These are phyloP conservation scores for Euspilapteryx auroguttella DNA, from an alignment of 2,888 invertebrate species.

Conservation along the genomic window DNA sequence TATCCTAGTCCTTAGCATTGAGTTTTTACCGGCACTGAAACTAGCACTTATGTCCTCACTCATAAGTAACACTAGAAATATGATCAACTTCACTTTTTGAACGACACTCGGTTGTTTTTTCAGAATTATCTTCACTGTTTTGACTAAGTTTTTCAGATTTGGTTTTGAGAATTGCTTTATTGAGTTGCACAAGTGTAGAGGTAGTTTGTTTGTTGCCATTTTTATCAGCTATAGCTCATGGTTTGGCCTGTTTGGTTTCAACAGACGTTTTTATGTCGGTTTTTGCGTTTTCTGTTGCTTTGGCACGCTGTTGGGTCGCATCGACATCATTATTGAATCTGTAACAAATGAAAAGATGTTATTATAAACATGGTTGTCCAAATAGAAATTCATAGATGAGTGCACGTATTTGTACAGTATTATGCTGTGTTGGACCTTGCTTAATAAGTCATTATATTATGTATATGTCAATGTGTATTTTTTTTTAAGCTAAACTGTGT, in stretches of 20 bases:
- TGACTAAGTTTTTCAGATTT: constrained; percentile 1
- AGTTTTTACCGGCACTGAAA: constrained; percentile 56
- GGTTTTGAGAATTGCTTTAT: constrained; percentile 33
- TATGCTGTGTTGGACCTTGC: no score
- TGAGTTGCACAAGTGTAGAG: constrained; percentile 51
- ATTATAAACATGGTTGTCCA: no score
- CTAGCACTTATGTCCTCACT: constrained; percentile 33
- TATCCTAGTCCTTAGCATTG: constrained; percentile 75
- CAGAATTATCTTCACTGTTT: background rate
- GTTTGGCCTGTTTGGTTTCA: constrained; percentile 5
- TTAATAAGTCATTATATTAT: no score
- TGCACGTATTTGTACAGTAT: no score
- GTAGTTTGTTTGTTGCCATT: constrained; percentile 47
- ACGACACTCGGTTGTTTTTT: background rate
- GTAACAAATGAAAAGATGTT: constrained; percentile 1
- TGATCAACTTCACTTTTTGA: constrained; percentile 25
- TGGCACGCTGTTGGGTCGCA: background rate
- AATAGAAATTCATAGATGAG: no score
- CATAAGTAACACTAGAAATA: constrained; percentile 29
- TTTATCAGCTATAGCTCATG: no score
- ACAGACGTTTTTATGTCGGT: background rate
- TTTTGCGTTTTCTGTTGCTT: background rate
- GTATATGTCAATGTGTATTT: no score
- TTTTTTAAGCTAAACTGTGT: no score
- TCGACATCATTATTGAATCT: background rate